A percentile compares a stretch with the other conserved stretches of the same genome.
Evolutionary conservation across 2,888 invertebrate species (phyloP).

Genomic region (Cerastoderma edule): DNA sequence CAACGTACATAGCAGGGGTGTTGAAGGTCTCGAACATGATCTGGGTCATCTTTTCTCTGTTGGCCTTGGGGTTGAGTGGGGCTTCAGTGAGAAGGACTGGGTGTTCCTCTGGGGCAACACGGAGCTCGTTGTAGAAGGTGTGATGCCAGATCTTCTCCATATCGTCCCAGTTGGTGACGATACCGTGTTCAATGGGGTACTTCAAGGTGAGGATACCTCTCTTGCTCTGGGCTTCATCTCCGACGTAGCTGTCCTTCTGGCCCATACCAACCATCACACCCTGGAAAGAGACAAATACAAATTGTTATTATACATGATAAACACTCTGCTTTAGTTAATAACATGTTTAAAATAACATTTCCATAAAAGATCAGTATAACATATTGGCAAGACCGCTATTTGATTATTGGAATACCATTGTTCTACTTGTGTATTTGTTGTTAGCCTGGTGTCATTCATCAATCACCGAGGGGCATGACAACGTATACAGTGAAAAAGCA

Average conservation of each 20-base stretch:
- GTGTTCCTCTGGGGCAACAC: slow-evolving; percentile 16
- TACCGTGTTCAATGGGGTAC: slow-evolving; percentile 24
- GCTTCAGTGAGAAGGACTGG: slow-evolving; percentile 21
- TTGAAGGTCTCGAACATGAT: slow-evolving; percentile 24
- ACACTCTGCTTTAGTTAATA: not conserved
- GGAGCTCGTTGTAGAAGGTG: slow-evolving; percentile 24
- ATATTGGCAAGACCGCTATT: too few relatives aligned
- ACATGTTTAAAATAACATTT: not conserved
- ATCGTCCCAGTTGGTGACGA: slow-evolving; percentile 23
- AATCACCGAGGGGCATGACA: too few relatives aligned
- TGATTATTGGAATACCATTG: too few relatives aligned
- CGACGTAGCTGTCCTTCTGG: slow-evolving; percentile 20
- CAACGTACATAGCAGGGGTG: slow-evolving; percentile 19
- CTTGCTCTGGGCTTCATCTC: slow-evolving; percentile 26
- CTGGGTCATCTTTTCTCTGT: slow-evolving; percentile 25
- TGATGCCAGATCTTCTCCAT: slow-evolving; percentile 26
- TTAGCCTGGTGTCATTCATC: too few relatives aligned
- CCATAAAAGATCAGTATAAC: not conserved
- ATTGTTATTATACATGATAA: not conserved
- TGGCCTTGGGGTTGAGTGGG: slow-evolving; percentile 17
- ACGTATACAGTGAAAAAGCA: too few relatives aligned
- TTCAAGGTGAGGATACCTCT: slow-evolving; percentile 26
- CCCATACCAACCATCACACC: slow-evolving; percentile 25
- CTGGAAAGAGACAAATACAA: slow-evolving; percentile 1
- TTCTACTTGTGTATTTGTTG: too few relatives aligned